Evolutionary conservation across 2,797 vertebrate species (phyloP).

Genomic region (Myripristis jacobus): DNA sequence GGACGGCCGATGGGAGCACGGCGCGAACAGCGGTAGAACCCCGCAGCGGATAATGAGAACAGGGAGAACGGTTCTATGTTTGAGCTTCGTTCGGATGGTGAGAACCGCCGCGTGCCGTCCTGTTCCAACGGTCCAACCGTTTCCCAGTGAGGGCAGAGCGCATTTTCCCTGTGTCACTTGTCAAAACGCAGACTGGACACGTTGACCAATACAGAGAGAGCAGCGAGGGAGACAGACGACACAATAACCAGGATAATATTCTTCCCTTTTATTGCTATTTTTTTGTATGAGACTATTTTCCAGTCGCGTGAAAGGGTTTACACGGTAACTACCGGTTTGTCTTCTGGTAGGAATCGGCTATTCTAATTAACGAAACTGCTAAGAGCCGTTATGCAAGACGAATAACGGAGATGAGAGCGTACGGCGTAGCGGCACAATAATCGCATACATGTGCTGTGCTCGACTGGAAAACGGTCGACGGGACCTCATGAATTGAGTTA

Average conservation of each 20-base stretch:
- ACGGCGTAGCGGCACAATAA: conserved; percentile 45
- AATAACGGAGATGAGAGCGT: conserved; percentile 65
- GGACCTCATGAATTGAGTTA: neutral
- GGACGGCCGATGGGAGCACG: neutral
- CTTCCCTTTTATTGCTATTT: neutral
- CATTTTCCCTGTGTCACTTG: conserved; percentile 37
- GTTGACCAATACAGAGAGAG: conserved; percentile 35
- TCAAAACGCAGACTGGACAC: conserved; percentile 52
- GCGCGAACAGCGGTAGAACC: neutral
- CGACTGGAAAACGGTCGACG: conserved; percentile 7
- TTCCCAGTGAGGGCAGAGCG: conserved; percentile 26
- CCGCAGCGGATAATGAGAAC: neutral
- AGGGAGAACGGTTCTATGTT: neutral
- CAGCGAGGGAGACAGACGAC: conserved; percentile 3
- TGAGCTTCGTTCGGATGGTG: neutral
- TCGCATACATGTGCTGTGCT: conserved; percentile 46
- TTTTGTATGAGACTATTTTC: conserved; percentile 17
- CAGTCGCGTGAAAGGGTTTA: neutral
- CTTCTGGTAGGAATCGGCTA: conserved; percentile 4
- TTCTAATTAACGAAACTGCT: conserved; percentile 17
- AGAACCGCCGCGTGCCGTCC: neutral
- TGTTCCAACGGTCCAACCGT: conserved; percentile 44
- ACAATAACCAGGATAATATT: conserved; percentile 28
- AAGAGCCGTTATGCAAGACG: conserved; percentile 63
- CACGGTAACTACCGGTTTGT: neutral